Evolutionary conservation across 2,888 invertebrate species (phyloP), one percentile per base, ranked within the genome.

Genomic region (Perizoma flavofasciatum): DNA sequence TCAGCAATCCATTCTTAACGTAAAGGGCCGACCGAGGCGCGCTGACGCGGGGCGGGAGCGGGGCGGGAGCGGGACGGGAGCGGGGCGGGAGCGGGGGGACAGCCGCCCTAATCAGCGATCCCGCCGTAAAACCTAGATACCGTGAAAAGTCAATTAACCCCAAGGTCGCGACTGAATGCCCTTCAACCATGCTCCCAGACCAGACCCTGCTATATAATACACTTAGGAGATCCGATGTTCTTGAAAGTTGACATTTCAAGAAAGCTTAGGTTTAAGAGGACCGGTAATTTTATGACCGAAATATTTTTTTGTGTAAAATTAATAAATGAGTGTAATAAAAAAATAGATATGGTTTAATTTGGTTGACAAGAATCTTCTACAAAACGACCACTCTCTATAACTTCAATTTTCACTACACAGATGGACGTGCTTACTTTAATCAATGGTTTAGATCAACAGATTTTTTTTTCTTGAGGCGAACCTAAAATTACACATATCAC

Each of bases 81-180:
- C 45, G 63, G n/a, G 40, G 46, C 51, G 45, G 32, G 59, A n/a
- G 61, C 69, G 72, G 71, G 70, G n/a, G 71, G 68, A 73, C 73
- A 68, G 67, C 55, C 51, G 64, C 50, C 62, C 71, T 70, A 67
- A 74, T 72, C 70, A 71, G 67, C 63, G 65, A 63, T 53, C 47
- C 68, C 58, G 63, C 62, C 60, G 61, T 73, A 71, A 74, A 74
- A 71, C 63, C 72, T 68, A 72, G 69, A 61, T 49, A 65, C 67
- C 69, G 72, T 69, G 71, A 70, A 71, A 72, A 73, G 65, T 65
- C 68, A 69, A 72, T 77, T 70, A 72, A 58, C 61, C 43, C 63
- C 61, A 69, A 72, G 73, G 67, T 68, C 65, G 65, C 44, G 48
- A 37, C 32, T 8, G 51, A 44, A 56, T 49, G 62, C 49, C 60